phyloP scores from a whole-genome alignment of 2,797 vertebrate species.

The Melanotaenia nigrans region DNA sequence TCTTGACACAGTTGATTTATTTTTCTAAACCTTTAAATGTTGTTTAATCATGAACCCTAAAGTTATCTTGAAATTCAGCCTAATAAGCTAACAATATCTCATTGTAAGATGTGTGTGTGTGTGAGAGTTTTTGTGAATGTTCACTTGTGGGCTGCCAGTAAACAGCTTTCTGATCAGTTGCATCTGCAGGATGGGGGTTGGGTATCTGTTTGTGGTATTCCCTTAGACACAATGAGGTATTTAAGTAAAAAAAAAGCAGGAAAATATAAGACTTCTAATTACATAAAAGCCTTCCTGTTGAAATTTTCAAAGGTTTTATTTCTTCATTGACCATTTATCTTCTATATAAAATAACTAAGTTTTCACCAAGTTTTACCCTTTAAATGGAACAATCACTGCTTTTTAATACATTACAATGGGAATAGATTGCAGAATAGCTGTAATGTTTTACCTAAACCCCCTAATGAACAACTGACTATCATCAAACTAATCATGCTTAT shows the following conservation, averaged over 20 bases:
- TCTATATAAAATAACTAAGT: background rate
- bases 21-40: background rate
- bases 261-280: background rate
- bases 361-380: background rate
- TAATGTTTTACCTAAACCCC: conserved; percentile 23
- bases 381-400: background rate
- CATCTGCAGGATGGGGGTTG: background rate
- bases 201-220: background rate
- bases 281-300: background rate
- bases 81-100: background rate
- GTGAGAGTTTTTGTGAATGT: background rate
- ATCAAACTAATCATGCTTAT: conserved; percentile 47
- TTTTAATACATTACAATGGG: conserved; percentile 14
- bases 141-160: background rate
- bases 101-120: background rate
- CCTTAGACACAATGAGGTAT: background rate
- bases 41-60: background rate
- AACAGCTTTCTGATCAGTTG: background rate
- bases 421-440: conserved; percentile 8
- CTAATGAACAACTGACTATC: conserved; percentile 38
- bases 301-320: background rate
- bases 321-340: conserved; percentile 14
- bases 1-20: background rate
- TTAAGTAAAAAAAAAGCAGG: background rate
- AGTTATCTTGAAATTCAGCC: background rate